Conservation (phyloP, 1,140 invertebrate species). For the Zaprionus capensis region DNA sequence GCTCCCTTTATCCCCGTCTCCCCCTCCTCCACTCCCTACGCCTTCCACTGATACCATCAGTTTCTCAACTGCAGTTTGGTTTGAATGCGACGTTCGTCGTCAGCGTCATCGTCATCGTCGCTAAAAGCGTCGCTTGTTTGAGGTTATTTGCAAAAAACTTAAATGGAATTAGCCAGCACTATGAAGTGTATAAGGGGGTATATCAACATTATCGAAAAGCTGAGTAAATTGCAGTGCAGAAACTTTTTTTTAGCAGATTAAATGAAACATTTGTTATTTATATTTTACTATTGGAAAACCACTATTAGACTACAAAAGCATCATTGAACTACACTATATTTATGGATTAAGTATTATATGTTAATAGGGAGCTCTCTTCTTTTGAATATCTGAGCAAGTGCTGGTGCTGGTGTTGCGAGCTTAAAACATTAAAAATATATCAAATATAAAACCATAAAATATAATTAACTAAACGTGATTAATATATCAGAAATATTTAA, state of each 20-base stretch:
- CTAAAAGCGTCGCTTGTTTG: constrained; percentile 55
- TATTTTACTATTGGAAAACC: too few relatives aligned
- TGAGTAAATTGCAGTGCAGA: not conserved
- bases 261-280: too few relatives aligned
- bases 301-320: too few relatives aligned
- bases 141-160: constrained; percentile 67
- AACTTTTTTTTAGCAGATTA: not conserved
- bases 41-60: not conserved
- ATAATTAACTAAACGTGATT: too few relatives aligned
- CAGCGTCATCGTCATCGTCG: constrained; percentile 13
- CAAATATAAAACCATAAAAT: too few relatives aligned
- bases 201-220: not conserved
- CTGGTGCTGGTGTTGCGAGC: too few relatives aligned
- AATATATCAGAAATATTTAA: too few relatives aligned
- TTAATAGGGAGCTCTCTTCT: too few relatives aligned
- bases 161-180: constrained; percentile 60
- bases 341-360: too few relatives aligned
- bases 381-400: too few relatives aligned
- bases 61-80: not conserved
- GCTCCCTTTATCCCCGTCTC: not conserved
- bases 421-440: too few relatives aligned
- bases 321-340: too few relatives aligned
- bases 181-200: constrained; percentile 14
- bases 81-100: constrained; percentile 2
- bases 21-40: not conserved